Evolutionary conservation across 2,797 vertebrate genomes (phyloP).

Genomic region (Calcarius lapponicus): DNA sequence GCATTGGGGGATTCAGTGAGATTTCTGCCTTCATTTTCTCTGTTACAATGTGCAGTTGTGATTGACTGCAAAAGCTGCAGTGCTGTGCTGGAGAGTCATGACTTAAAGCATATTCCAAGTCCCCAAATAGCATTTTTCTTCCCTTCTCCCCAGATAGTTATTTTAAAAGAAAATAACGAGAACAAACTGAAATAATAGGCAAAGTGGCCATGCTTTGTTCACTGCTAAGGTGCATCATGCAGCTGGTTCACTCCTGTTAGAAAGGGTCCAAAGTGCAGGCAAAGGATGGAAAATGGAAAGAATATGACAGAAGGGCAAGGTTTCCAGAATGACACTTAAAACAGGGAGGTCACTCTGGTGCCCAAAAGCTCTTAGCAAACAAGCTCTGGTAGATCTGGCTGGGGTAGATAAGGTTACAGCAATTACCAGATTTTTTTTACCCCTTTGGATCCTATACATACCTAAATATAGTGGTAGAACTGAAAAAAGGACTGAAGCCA

Average conservation of each 20-base stretch:
- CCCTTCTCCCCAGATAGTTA: not conserved
- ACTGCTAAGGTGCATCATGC: accelerated
- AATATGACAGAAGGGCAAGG: not conserved
- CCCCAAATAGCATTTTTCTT: not conserved
- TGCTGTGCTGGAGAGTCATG: not conserved
- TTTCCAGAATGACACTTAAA: not conserved
- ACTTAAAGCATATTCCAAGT: not conserved
- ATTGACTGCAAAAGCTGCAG: not conserved
- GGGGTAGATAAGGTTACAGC: not conserved
- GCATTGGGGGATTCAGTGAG: not conserved
- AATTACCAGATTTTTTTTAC: not conserved
- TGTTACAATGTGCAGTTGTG: not conserved
- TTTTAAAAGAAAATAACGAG: not conserved
- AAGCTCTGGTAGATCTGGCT: not conserved
- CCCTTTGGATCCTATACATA: not conserved
- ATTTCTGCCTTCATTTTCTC: not conserved
- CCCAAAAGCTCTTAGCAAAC: not conserved
- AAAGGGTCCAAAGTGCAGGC: not conserved
- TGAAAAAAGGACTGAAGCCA: not conserved
- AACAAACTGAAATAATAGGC: not conserved
- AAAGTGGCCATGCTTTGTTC: not conserved
- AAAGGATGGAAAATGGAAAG: not conserved
- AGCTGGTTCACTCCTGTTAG: not conserved
- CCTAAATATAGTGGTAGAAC: not conserved
- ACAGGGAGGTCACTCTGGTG: not conserved